Percentiles rank a stretch among this genome's conserved stretches.
Evolutionary conservation across 1,140 invertebrate genomes (phyloP).

Genomic region (Drosophila willistoni): DNA sequence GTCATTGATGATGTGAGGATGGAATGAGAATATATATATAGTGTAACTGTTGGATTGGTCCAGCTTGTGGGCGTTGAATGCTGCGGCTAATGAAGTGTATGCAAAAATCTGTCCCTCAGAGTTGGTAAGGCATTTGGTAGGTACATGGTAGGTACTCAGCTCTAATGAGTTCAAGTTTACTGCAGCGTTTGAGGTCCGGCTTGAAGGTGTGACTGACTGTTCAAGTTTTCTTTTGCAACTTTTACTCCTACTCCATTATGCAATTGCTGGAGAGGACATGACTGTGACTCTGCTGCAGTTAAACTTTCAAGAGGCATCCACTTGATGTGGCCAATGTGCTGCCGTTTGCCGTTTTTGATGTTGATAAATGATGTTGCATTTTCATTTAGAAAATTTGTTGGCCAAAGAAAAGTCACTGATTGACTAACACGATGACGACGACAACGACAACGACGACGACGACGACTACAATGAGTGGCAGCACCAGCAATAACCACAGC

Average conservation of each 20-base stretch:
- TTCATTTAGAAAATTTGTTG: constrained; percentile 79
- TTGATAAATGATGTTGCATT: constrained; percentile 81
- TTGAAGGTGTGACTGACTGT: constrained; percentile 27
- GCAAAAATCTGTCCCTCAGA: constrained; percentile 58
- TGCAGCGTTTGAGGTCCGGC: constrained; percentile 52
- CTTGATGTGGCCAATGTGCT: constrained; percentile 63
- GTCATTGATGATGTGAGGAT: constrained; percentile 66
- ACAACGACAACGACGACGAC: constrained; percentile 37
- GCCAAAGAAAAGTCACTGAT: constrained; percentile 77
- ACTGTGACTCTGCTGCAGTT: constrained; percentile 33
- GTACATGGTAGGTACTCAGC: constrained; percentile 30
- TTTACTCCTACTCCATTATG: constrained; percentile 32
- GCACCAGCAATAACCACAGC: constrained; percentile 33
- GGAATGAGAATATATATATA: neutral
- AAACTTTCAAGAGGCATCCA: constrained; percentile 49
- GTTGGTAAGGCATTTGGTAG: constrained; percentile 29
- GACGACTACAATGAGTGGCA: constrained; percentile 25
- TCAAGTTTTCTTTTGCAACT: constrained; percentile 18
- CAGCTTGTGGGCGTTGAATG: constrained; percentile 49
- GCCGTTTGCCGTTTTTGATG: constrained; percentile 73
- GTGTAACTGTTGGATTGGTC: constrained; percentile 15
- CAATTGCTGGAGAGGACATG: constrained; percentile 27
- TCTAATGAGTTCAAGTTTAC: constrained; percentile 67
- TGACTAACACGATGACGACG: constrained; percentile 67
- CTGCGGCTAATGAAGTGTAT: constrained; percentile 77